phyloP scores from a whole-genome alignment of 2,888 invertebrate species.

The Drosophila paranaensis region DNA sequence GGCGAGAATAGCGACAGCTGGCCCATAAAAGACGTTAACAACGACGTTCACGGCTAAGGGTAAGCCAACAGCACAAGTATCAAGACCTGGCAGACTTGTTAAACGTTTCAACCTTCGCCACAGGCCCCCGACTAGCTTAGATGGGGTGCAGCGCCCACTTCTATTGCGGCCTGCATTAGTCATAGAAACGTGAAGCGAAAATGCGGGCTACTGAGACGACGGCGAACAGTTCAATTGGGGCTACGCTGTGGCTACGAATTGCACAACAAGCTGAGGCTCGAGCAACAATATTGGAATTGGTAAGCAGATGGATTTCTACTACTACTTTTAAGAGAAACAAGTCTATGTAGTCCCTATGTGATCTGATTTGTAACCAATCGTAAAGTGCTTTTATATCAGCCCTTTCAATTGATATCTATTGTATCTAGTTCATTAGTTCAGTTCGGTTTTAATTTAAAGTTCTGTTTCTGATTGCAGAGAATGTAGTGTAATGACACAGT shows the following conservation, averaged over 20 bases:
- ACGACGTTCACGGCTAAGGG: conserved; percentile 37
- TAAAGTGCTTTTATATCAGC: background rate
- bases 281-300: conserved; percentile 30
- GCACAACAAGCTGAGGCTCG: conserved; percentile 40
- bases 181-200: conserved; percentile 45
- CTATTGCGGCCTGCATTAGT: conserved; percentile 56
- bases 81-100: conserved; percentile 47
- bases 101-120: conserved; percentile 65
- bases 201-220: conserved; percentile 22
- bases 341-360: background rate
- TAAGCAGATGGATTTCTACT: conserved; percentile 6
- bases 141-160: conserved; percentile 32
- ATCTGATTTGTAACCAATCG: too few species aligned
- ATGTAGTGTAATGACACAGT: background rate
- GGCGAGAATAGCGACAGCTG: conserved; percentile 72
- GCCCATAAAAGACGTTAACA: conserved; percentile 56
- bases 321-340: background rate
- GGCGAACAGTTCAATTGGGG: conserved; percentile 37
- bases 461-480: conserved; percentile 23
- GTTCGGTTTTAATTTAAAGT: too few species aligned
- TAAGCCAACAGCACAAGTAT: conserved; percentile 23
- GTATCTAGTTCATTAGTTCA: background rate
- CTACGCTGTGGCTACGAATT: conserved; percentile 46
- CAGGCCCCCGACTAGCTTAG: conserved; percentile 11
- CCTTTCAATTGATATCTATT: background rate